phyloP scores from a whole-genome alignment of 2,113 vertebrate species.

The Aptenodytes patagonicus region DNA sequence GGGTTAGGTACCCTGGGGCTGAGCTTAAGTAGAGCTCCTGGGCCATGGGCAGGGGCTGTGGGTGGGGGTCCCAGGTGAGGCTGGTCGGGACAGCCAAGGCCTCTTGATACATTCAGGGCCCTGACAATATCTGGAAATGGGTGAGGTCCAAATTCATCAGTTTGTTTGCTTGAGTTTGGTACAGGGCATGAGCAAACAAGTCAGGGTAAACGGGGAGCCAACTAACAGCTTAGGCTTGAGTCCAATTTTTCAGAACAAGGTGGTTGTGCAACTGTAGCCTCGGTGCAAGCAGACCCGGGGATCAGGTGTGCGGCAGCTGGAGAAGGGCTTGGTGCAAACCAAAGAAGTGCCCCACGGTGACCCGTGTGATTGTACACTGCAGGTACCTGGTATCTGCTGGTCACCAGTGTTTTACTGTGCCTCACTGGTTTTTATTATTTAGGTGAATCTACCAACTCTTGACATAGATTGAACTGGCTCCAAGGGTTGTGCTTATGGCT shows the following conservation, averaged over 20 bases:
- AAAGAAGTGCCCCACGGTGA: fast-evolving
- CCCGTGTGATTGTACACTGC: fast-evolving
- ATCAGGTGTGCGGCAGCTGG: background rate
- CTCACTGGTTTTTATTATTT: background rate
- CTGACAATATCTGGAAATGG: background rate
- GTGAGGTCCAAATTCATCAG: background rate
- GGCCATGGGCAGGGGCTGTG: background rate
- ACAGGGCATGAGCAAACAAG: conserved; percentile 9
- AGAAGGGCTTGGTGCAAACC: background rate
- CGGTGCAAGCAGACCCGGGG: fast-evolving
- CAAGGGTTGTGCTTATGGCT: background rate
- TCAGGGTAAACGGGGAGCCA: background rate
- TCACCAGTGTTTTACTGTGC: background rate
- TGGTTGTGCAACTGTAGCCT: background rate
- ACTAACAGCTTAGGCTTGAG: background rate
- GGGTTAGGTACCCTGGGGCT: fast-evolving
- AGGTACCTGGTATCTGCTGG: fast-evolving
- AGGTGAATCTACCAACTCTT: background rate
- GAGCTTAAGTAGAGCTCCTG: background rate
- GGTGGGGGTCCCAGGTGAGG: background rate
- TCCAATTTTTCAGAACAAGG: background rate
- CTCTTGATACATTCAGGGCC: background rate
- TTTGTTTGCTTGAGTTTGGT: background rate
- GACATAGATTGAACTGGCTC: background rate
- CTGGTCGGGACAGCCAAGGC: background rate